A percentile compares a stretch with the other conserved stretches of the same genome.
Conservation (phyloP, 2,797 vertebrate genomes). For the Poecile montanus region DNA sequence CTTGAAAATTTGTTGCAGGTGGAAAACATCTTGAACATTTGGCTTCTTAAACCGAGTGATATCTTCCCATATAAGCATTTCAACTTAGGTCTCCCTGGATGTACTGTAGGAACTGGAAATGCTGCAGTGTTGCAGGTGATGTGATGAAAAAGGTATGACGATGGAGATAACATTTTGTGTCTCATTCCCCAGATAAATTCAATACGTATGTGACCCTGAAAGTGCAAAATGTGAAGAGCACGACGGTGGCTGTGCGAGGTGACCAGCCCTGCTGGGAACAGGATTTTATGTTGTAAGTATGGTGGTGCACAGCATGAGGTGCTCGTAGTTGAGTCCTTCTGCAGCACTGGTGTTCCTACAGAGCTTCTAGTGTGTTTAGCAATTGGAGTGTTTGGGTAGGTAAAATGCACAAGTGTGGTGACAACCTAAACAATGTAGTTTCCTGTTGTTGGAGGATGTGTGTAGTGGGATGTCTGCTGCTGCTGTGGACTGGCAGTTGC, state of each 20-base stretch:
- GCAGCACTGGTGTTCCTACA: accelerated
- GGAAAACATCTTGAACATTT: background rate
- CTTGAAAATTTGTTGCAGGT: background rate
- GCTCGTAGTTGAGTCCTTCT: background rate
- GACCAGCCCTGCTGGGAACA: slow-evolving; percentile 97
- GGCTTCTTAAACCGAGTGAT: background rate
- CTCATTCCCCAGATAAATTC: slow-evolving; percentile 87
- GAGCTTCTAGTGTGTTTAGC: background rate
- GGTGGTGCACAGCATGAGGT: too few relatives aligned
- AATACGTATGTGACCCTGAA: slow-evolving; percentile 95
- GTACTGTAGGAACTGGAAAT: background rate
- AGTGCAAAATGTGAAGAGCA: slow-evolving; percentile 98
- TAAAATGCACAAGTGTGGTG: background rate
- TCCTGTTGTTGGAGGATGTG: background rate
- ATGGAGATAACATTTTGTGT: background rate
- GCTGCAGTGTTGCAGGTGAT: background rate
- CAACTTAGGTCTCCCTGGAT: background rate
- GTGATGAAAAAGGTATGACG: background rate
- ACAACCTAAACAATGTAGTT: background rate
- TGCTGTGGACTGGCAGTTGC: background rate
- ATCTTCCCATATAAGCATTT: background rate
- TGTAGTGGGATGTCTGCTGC: background rate
- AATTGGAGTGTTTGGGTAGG: background rate
- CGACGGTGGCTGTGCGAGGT: slow-evolving; percentile 90
- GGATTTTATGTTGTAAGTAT: slow-evolving; percentile 99